Base-by-base conservation (phyloP, 2,888 invertebrate species). In the Eurytoma californica region DNA sequence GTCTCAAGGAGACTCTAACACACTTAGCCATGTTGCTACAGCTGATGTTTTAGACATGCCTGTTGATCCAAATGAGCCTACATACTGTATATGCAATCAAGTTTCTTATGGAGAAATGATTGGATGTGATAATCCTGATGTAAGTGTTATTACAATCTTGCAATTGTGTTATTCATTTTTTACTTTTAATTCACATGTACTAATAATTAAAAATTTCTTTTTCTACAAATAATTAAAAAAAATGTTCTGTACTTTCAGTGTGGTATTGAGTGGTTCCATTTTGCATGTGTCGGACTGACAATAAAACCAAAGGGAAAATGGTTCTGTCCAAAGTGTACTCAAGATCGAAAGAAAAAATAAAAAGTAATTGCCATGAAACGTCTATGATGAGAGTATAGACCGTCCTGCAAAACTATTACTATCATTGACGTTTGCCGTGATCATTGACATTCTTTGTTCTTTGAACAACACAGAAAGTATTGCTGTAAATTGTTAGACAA, bases 71-170 rank as follows among this genome's bases (percentile, higher is more conserved):
- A 99, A 99, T 88, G 99, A 99, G 89, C 99, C 99, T 0, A 98
- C 98, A 0, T 99, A 99, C 90, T 99, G 98, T 90, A 92, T 98
- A 57, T 99, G 99, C 88, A 98, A 98, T 91, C 98, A 99, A 93
- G 96, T 96, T 69, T 97, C 97, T 3, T 98, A 97, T 86, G 98
- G 98, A 76, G 97, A 98, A 92, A 98, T 98, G 98, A 97, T 98
- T 88, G 97, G 96, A 82, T 98, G 98, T 92, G 98, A 98, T 91
- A 98, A 98, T 91, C 94, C 94, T 69, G 96, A 96, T 92, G 95
- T 94, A 91, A 92, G 92, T 91, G 81, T n/a, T 80, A 47, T 9
- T 20, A 51, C 60, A 4, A 7, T 7, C 0, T 0, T 39, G 4
- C 39, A 7, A 55, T n/a, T 60, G 39, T 14, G 67, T 61, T 51